phyloP scores from a whole-genome alignment of 1,140 invertebrate genomes.

The Hylyphantes graminicola region DNA sequence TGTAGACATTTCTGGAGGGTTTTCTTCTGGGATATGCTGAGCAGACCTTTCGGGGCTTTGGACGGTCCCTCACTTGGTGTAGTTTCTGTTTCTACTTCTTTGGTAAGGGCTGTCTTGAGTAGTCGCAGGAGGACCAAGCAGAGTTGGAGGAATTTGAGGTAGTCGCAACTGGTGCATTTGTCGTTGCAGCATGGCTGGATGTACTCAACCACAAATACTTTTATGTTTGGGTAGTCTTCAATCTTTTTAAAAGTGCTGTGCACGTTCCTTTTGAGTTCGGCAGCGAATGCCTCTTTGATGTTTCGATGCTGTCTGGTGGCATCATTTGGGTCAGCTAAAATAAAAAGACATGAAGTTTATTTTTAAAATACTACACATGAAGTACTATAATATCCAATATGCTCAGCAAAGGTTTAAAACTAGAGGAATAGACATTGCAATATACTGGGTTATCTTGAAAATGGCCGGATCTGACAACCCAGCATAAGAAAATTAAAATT shows the following conservation, averaged over 20 bases:
- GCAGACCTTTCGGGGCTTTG: slow-evolving; percentile 55
- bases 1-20: slow-evolving; percentile 69
- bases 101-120: slow-evolving; percentile 9
- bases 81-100: background rate
- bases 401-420: too few species aligned
- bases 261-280: slow-evolving; percentile 25
- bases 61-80: background rate
- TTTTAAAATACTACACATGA: background rate
- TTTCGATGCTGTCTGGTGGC: background rate
- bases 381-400: too few species aligned
- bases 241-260: slow-evolving; percentile 32
- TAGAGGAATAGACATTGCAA: too few species aligned
- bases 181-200: slow-evolving; percentile 19
- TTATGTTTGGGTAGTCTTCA: slow-evolving; percentile 9
- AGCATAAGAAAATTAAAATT: too few species aligned
- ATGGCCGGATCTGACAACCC: too few species aligned
- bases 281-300: slow-evolving; percentile 14
- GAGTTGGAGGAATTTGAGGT: slow-evolving; percentile 33
- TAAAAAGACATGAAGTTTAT: background rate
- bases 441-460: too few species aligned
- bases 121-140: slow-evolving; percentile 32
- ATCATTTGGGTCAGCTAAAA: slow-evolving; percentile 3
- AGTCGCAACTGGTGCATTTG: slow-evolving; percentile 36
- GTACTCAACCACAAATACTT: slow-evolving; percentile 15
- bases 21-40: slow-evolving; percentile 68